These are phyloP conservation scores for Empis stercorea DNA, from an alignment of 2,888 invertebrate species.

Conservation along the genomic window DNA sequence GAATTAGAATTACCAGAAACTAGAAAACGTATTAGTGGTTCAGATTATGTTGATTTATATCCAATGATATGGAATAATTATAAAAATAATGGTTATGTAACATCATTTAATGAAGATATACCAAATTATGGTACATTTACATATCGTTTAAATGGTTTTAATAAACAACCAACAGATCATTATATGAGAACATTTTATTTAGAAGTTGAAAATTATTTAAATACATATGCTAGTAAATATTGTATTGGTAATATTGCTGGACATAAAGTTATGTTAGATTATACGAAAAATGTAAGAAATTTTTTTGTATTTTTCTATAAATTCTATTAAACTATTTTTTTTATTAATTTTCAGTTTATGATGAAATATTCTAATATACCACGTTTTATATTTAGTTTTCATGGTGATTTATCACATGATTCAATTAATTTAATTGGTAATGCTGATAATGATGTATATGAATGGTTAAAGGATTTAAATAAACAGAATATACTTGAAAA, in stretches of 20 bases:
- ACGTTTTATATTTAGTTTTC: conserved; percentile 77
- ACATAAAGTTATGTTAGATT: conserved; percentile 52
- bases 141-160: conserved; percentile 78
- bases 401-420: conserved; percentile 79
- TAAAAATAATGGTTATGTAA: conserved; percentile 54
- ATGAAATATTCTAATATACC: conserved; percentile 52
- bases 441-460: conserved; percentile 58
- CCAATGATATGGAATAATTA: conserved; percentile 80
- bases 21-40: conserved; percentile 50
- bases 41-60: conserved; percentile 58
- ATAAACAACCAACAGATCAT: conserved; percentile 73
- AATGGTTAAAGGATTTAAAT: conserved; percentile 51
- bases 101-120: conserved; percentile 79
- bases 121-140: conserved; percentile 78
- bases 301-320: too few species aligned
- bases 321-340: too few species aligned
- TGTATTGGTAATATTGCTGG: conserved; percentile 62
- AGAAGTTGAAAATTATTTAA: conserved; percentile 45
- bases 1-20: conserved; percentile 84
- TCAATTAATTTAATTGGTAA: conserved; percentile 65
- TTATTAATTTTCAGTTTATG: conserved; percentile 35
- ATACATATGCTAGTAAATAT: conserved; percentile 38
- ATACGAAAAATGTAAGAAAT: conserved; percentile 48
- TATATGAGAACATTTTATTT: conserved; percentile 73
- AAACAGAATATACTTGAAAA: conserved; percentile 54